phyloP scores from a whole-genome alignment of 2,797 vertebrate species.

The Sebastes itinus region DNA sequence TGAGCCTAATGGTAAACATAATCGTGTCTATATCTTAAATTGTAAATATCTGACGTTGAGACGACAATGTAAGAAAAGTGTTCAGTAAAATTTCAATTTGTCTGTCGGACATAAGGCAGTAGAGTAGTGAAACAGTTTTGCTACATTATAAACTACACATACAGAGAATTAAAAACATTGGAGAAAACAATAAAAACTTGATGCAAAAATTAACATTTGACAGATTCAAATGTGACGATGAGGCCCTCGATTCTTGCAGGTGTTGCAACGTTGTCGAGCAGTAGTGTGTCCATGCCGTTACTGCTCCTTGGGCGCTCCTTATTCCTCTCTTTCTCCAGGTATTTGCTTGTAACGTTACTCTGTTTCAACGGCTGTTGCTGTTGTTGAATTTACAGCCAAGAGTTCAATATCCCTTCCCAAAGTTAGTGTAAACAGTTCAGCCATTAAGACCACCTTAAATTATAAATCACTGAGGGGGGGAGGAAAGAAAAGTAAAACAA shows the following conservation, averaged over 20 bases:
- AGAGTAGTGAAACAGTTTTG: slow-evolving; percentile 66
- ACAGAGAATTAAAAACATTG: slow-evolving; percentile 73
- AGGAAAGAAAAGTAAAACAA: slow-evolving; percentile 1
- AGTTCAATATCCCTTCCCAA: slow-evolving; percentile 72
- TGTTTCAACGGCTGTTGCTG: slow-evolving; percentile 42
- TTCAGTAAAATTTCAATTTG: slow-evolving; percentile 69
- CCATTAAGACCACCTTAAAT: slow-evolving; percentile 80
- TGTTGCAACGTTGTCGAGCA: slow-evolving; percentile 61
- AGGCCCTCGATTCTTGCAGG: slow-evolving; percentile 46
- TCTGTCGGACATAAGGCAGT: slow-evolving; percentile 69
- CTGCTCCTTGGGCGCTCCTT: slow-evolving; percentile 56
- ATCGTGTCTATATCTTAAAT: slow-evolving; percentile 67
- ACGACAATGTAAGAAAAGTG: slow-evolving; percentile 67
- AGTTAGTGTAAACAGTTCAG: slow-evolving; percentile 86
- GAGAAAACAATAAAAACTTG: slow-evolving; percentile 68
- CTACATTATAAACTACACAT: slow-evolving; percentile 78
- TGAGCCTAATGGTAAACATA: slow-evolving; percentile 78
- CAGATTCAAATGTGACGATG: slow-evolving; percentile 44
- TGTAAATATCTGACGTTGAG: slow-evolving; percentile 77
- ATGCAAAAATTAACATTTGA: slow-evolving; percentile 63
- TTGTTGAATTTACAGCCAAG: slow-evolving; percentile 56
- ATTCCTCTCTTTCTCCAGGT: slow-evolving; percentile 41
- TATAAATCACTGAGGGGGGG: slow-evolving; percentile 64
- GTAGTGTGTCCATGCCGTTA: slow-evolving; percentile 73
- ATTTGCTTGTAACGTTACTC: slow-evolving; percentile 28